Conservation (phyloP, 2,797 vertebrate species). For the Bovichtus diacanthus region DNA sequence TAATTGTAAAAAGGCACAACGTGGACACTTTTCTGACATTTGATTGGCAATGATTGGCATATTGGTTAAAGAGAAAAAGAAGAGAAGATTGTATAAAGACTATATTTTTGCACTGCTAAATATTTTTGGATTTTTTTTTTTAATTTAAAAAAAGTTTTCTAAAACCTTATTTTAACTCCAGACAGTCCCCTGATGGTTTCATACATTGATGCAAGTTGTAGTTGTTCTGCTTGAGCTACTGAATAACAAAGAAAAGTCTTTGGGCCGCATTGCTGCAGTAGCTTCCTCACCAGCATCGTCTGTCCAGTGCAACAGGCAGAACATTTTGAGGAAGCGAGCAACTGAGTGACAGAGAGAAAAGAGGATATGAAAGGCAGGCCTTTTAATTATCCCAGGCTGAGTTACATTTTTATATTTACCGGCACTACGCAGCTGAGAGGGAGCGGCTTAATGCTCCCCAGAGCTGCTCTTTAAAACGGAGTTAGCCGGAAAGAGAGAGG, state of each 20-base stretch:
- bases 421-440: slow-evolving; percentile 17
- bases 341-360: slow-evolving; percentile 42
- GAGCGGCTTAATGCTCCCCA: slow-evolving; percentile 63
- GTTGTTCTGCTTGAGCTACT: slow-evolving; percentile 17
- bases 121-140: no score
- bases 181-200: slow-evolving; percentile 15
- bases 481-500: slow-evolving; percentile 27
- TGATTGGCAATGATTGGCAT: not conserved
- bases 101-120: no score
- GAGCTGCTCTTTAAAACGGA: slow-evolving; percentile 46
- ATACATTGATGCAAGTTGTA: not conserved
- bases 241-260: slow-evolving; percentile 22
- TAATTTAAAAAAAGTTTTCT: not conserved
- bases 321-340: slow-evolving; percentile 40
- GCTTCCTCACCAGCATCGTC: not conserved
- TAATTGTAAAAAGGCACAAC: not conserved
- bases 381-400: slow-evolving; percentile 69
- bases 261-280: slow-evolving; percentile 6
- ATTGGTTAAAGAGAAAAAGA: no score
- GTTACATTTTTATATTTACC: slow-evolving; percentile 47
- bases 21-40: not conserved
- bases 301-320: slow-evolving; percentile 40
- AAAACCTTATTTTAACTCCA: not conserved
- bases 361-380: slow-evolving; percentile 60
- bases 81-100: no score